Percentiles rank a stretch among this genome's conserved stretches.
Conservation (phyloP, 2,888 invertebrate species). For the Coronaproctus castanopsis region DNA sequence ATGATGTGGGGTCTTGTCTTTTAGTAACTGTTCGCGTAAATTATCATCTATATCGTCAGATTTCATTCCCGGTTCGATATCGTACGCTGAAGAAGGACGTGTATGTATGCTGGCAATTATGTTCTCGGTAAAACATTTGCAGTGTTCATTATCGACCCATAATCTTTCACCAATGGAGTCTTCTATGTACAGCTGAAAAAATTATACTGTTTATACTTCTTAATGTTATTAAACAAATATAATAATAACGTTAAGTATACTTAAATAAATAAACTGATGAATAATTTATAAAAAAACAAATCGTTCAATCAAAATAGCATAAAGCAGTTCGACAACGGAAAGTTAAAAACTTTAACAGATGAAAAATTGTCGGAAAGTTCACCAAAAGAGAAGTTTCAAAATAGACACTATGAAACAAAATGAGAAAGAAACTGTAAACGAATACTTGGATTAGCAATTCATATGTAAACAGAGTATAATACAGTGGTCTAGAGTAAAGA, state of each 20-base stretch:
- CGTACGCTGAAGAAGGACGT: conserved; percentile 38
- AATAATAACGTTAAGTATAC: conserved; percentile 1
- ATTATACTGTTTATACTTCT: conserved; percentile 8
- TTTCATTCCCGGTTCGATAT: conserved; percentile 5
- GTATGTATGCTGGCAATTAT: conserved; percentile 70
- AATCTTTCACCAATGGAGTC: conserved; percentile 81
- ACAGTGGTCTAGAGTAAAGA: no score
- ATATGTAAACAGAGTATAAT: no score
- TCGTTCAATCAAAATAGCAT: no score
- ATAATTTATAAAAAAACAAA: background rate
- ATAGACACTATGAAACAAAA: no score
- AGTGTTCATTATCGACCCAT: conserved; percentile 85
- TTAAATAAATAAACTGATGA: background rate
- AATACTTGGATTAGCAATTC: no score
- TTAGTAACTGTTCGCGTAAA: background rate
- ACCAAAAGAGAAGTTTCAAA: no score
- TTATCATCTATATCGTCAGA: conserved; percentile 5
- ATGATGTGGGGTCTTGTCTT: background rate
- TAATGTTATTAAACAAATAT: background rate
- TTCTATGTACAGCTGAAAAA: conserved; percentile 62
- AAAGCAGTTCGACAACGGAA: no score
- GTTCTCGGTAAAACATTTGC: conserved; percentile 77
- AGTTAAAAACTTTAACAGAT: no score
- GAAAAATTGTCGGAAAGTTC: no score
- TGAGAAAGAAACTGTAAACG: no score